phyloP scores from a whole-genome alignment of 2,888 invertebrate species.

The Pterobdella sp. region DNA sequence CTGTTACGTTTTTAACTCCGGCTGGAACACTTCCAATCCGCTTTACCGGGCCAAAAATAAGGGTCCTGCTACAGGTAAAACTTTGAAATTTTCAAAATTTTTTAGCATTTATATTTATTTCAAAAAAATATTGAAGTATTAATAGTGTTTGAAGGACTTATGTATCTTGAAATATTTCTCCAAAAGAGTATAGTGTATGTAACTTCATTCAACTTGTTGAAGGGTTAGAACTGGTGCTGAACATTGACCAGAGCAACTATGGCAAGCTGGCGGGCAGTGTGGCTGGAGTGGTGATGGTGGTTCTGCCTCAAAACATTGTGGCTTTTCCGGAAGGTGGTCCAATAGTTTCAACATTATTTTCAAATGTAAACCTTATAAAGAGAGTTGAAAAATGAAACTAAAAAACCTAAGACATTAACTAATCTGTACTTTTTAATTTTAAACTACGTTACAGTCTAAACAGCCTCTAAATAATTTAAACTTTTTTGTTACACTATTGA shows the following conservation, averaged over 20 bases:
- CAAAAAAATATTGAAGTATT: no score
- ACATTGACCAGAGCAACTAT: conserved; percentile 25
- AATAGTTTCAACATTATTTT: no score
- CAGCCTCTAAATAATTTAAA: no score
- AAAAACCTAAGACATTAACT: no score
- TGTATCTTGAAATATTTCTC: no score
- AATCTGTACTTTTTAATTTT: no score
- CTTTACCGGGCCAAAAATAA: background rate
- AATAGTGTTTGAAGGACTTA: no score
- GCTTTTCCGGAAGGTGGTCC: conserved; percentile 24
- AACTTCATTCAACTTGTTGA: background rate
- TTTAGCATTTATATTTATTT: background rate
- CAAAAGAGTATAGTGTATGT: no score
- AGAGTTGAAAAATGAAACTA: no score
- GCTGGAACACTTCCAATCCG: conserved; percentile 30
- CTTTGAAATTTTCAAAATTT: background rate
- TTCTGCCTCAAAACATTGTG: conserved; percentile 14
- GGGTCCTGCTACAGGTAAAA: conserved; percentile 14
- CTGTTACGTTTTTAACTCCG: conserved; percentile 35
- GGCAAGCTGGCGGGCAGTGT: conserved; percentile 10
- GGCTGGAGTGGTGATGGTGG: conserved; percentile 24
- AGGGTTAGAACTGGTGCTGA: conserved; percentile 24
- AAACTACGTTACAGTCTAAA: no score
- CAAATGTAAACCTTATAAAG: no score
- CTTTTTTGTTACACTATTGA: no score